Evolutionary conservation across 2,888 invertebrate species (phyloP), one percentile per base, ranked within the genome.

Genomic region (Prosapia bicincta): DNA sequence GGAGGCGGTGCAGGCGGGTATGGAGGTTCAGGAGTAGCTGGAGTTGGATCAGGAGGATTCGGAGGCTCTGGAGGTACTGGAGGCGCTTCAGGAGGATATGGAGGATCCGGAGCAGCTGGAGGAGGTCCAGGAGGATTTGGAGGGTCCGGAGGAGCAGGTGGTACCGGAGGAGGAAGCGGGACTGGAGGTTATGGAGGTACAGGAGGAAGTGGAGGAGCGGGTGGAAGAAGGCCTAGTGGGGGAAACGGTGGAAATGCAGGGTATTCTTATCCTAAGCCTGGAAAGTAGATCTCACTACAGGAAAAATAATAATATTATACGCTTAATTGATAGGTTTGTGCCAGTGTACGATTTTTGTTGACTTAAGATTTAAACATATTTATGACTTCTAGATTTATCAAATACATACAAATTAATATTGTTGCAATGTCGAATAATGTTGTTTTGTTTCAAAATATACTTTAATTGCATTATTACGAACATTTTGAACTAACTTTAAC

Each of bases 221-320:
- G 80, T 3, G 82, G 82, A 10, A 82, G 84, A 82, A 81, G 84
- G 82, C 81, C 82, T 83, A 83, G 84, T 85, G 85, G 86, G 68
- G 84, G 84, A 77, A 86, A 85, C 32, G 84, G 84, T 83, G 82
- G 81, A 54, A 69, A 13, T 54, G 83, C 84, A 83, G 85, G 87
- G 85, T 88, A 88, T 81, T 82, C 73, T 83, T 85, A 87, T 86
- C 87, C 82, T 82, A 84, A 71, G 67, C 80, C 80, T 79, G 83
- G 83, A 83, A 86, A 83, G 82, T 88, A 79, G 78, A 65, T 43
- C 28, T 28, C 30, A 69, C 32, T n/a, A 25, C 9, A 7, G 38
- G n/a, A 38, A 20, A 5, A 26, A 20, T 28, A n/a, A 43, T 25
- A 38, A 38, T 13, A 13, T n/a, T 54, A 54, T 54, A 54, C 54